Percentiles rank a stretch among this genome's conserved stretches.
Conservation (phyloP, 2,113 vertebrate genomes). For the Arvicanthis niloticus region DNA sequence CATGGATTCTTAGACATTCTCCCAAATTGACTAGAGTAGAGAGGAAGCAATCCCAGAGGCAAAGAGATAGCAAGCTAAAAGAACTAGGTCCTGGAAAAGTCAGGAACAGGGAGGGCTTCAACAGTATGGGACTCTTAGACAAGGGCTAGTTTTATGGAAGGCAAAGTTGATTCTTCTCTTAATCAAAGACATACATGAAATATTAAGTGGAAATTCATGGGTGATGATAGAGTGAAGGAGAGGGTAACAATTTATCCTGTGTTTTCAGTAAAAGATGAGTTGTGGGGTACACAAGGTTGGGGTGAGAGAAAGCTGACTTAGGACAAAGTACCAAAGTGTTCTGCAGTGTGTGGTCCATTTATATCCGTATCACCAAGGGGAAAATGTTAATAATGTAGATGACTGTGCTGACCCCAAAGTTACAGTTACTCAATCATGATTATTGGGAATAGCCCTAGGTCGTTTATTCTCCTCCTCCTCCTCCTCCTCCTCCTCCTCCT, state of each 20-base stretch:
- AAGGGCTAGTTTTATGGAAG: background rate
- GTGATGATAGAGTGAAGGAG: background rate
- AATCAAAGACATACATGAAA: background rate
- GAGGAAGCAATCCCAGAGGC: background rate
- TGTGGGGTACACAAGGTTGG: background rate
- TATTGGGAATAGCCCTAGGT: constrained; percentile 32
- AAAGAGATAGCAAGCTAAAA: background rate
- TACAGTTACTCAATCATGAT: constrained; percentile 59
- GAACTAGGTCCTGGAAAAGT: background rate
- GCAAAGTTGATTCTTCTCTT: background rate
- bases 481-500: too few relatives aligned
- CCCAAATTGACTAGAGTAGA: background rate
- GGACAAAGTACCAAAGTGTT: background rate
- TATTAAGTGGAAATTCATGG: background rate
- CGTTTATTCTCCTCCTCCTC: background rate
- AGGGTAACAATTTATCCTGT: background rate
- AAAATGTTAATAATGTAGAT: constrained; percentile 49
- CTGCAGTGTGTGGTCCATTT: constrained; percentile 25
- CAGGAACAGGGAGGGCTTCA: background rate
- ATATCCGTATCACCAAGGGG: constrained; percentile 16
- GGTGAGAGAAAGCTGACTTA: background rate
- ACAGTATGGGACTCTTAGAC: background rate
- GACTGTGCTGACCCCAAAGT: constrained; percentile 19
- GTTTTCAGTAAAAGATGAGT: background rate
- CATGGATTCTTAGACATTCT: background rate